A percentile compares a stretch with the other conserved stretches of the same genome.
Conservation (phyloP, 2,113 vertebrate species). For the Danio rerio region DNA sequence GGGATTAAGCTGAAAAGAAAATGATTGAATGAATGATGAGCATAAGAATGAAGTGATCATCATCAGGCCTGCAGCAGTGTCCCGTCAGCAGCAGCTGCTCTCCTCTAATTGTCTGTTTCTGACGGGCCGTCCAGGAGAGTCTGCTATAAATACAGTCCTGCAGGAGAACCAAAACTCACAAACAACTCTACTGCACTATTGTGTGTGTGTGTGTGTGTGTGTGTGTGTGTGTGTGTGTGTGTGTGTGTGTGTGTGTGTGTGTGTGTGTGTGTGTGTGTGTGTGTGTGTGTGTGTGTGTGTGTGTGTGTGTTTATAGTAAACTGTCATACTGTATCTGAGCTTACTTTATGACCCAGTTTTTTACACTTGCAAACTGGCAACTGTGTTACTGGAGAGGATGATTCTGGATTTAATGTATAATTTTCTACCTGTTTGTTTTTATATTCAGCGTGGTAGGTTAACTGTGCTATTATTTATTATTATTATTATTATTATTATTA, state of each 20-base stretch:
- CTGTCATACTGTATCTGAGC: not conserved
- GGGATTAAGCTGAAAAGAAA: no score
- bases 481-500: no score
- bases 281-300: not conserved
- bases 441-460: no score
- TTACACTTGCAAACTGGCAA: not conserved
- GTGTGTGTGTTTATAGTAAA: slow-evolving; percentile 3
- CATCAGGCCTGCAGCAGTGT: no score
- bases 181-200: slow-evolving; percentile 58
- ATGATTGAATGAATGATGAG: no score
- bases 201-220: not conserved
- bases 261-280: not conserved
- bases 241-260: not conserved
- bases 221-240: not conserved
- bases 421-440: no score
- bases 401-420: no score
- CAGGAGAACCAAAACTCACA: slow-evolving; percentile 44
- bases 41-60: no score
- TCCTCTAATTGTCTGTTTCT: slow-evolving; percentile 65
- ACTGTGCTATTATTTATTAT: no score
- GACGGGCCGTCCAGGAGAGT: slow-evolving; percentile 57
- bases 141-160: slow-evolving; percentile 58
- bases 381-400: not conserved
- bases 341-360: slow-evolving; percentile 15
- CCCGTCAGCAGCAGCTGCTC: no score